Conservation (phyloP, 2,797 vertebrate genomes). For the Mormyrops attenuatus region DNA sequence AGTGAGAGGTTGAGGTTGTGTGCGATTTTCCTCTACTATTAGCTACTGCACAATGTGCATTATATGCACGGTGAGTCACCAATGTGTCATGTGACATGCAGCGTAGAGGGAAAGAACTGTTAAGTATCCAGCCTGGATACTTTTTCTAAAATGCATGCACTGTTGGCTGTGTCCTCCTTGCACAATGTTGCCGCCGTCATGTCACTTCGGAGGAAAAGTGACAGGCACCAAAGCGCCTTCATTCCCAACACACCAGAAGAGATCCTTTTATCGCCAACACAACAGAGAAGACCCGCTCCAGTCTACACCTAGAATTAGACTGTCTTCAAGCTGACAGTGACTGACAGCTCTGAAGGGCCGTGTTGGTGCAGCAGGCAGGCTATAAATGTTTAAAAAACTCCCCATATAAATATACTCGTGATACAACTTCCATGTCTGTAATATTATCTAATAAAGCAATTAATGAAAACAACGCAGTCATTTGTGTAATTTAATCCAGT, state of each 20-base stretch:
- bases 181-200: not conserved
- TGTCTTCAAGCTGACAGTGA: not conserved
- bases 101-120: not conserved
- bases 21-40: not conserved
- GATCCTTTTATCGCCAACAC: not conserved
- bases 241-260: not conserved
- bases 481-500: not conserved
- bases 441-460: not conserved
- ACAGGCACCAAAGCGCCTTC: not conserved
- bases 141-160: not conserved
- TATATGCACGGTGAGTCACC: not conserved
- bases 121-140: not conserved
- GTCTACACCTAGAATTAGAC: not conserved
- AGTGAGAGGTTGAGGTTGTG: not conserved
- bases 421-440: not conserved
- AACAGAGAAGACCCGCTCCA: not conserved
- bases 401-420: not conserved
- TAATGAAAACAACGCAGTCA: not conserved
- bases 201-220: not conserved
- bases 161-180: not conserved
- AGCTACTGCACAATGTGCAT: not conserved
- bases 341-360: not conserved
- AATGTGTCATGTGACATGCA: not conserved
- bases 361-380: not conserved
- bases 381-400: not conserved